phyloP scores from a whole-genome alignment of 2,797 vertebrate genomes.

The Xenentodon cancila region DNA sequence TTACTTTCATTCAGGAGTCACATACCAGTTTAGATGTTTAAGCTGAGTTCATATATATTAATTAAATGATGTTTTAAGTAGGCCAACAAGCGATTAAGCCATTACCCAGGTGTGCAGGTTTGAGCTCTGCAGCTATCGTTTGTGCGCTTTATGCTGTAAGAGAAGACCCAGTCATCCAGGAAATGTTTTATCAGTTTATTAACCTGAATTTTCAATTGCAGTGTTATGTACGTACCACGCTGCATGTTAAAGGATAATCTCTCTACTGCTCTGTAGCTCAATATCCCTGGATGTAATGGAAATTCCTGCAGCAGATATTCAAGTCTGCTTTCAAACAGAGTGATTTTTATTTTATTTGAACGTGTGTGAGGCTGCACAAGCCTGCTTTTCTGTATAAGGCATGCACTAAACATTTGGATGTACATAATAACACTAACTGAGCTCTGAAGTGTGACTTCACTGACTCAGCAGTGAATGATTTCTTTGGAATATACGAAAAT shows the following conservation, averaged over 20 bases:
- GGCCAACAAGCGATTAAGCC: too few species aligned
- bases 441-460: background rate
- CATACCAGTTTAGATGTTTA: background rate
- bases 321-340: too few species aligned
- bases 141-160: background rate
- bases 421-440: too few species aligned
- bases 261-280: background rate
- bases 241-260: slow-evolving; percentile 42
- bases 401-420: too few species aligned
- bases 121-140: background rate
- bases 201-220: slow-evolving; percentile 33
- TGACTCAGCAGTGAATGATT: background rate
- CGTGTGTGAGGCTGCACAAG: too few species aligned
- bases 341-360: too few species aligned
- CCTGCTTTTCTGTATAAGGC: too few species aligned
- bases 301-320: slow-evolving; percentile 1
- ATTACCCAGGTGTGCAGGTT: too few species aligned
- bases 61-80: too few species aligned
- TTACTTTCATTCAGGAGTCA: background rate
- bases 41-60: too few species aligned
- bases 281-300: background rate
- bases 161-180: slow-evolving; percentile 2
- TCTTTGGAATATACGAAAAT: background rate
- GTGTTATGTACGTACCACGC: slow-evolving; percentile 3
- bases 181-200: slow-evolving; percentile 31